phyloP scores from a whole-genome alignment of 2,888 invertebrate species.

The Thecophora atra region DNA sequence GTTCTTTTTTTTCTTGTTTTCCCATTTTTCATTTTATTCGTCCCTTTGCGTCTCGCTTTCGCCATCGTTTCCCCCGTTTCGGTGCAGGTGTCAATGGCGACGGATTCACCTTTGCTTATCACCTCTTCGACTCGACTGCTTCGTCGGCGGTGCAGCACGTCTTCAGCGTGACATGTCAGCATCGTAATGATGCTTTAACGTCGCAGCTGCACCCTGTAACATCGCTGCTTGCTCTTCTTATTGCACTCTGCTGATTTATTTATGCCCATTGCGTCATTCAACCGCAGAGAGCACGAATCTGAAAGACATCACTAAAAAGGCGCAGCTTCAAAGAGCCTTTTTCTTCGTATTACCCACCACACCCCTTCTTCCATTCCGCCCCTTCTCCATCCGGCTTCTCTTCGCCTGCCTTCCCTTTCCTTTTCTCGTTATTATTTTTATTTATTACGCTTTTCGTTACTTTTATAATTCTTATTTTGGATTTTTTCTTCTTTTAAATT shows the following conservation, averaged over 20 bases:
- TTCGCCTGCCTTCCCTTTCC: background rate
- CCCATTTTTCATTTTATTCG: background rate
- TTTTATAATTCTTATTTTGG: background rate
- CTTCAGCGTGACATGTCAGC: background rate
- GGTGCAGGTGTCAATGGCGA: background rate
- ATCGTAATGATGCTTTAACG: too few species aligned
- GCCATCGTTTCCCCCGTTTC: background rate
- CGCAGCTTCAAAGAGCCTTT: background rate
- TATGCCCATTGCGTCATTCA: background rate
- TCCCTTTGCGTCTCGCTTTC: background rate
- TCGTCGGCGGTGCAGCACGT: background rate
- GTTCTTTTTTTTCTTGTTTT: background rate
- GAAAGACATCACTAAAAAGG: background rate
- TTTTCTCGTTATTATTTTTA: background rate
- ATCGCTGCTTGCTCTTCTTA: background rate
- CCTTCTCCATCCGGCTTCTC: background rate
- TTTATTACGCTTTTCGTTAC: too few species aligned
- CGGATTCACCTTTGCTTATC: background rate
- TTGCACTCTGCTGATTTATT: constrained; percentile 2
- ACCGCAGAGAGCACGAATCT: background rate
- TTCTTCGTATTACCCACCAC: background rate
- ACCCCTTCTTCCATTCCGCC: background rate
- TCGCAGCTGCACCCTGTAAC: background rate
- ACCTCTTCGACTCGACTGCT: background rate
- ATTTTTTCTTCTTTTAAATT: background rate